Evolutionary conservation across 2,888 invertebrate genomes (phyloP), one percentile per base, ranked within the genome.

Genomic region (Coleophora flavipennella): DNA sequence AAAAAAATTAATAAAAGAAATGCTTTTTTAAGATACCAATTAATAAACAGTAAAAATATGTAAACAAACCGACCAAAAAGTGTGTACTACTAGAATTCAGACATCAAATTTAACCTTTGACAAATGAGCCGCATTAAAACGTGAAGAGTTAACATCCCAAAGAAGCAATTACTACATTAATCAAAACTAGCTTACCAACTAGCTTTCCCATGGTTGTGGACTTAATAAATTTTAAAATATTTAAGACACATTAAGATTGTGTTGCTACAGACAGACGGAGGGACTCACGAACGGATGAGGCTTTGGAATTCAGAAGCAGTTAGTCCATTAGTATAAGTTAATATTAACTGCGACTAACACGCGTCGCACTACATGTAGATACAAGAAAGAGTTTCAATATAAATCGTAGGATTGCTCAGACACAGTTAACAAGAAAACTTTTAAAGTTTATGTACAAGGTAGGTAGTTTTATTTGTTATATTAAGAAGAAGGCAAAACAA

Each of bases 231-330:
- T 38, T 33, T 31, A 39, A 31, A 39, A 39, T 39, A 39, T 39
- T 42, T 39, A 36, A 42, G 28, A n/a, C 33, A 42, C 42, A 39
- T 38, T 41, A 41, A 39, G 38, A 38, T 36, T 20, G 20, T 20
- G 20, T 20, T 20, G 38, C 11, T 26, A 25, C 31, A 14, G 13
- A 39, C 32, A n/a, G n/a, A n/a, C n/a, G n/a, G n/a, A n/a, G n/a
- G n/a, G n/a, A n/a, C 33, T 42, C 36, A n/a, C n/a, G n/a, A n/a
- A n/a, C n/a, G 38, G 38, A 42, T 29, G 26, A 13, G 9, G 25
- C 26, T 26, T 28, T 29, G 42, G 42, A 42, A 42, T 42, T 28
- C 42, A 42, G 42, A 42, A 42, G 42, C 42, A 9, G 28, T 37
- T 26, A 11, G 13, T 36, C 20, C 31, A 12, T 36, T 31, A 36